These are phyloP conservation scores for Magallana angulata DNA, from an alignment of 1,140 invertebrate species.

Conservation along the genomic window DNA sequence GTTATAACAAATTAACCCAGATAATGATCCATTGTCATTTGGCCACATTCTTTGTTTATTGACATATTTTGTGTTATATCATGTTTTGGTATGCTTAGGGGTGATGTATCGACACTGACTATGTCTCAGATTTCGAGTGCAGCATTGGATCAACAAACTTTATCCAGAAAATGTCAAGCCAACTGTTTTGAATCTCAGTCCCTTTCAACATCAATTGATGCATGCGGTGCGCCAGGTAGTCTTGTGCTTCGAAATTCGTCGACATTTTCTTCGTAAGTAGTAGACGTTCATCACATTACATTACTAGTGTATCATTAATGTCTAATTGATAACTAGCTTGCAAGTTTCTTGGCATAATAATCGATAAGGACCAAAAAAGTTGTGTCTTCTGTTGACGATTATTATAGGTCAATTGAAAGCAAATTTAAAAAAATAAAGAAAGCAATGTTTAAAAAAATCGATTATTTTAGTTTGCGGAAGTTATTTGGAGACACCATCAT, in stretches of 20 bases:
- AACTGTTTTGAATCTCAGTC: neutral
- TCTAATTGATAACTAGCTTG: neutral
- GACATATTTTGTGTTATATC: neutral
- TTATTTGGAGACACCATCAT: conserved; percentile 44
- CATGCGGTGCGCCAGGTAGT: neutral
- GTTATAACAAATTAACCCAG: too few relatives aligned
- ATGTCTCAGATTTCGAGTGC: neutral
- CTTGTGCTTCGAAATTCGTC: conserved; percentile 1
- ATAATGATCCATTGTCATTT: too few relatives aligned
- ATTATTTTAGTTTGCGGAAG: conserved; percentile 17
- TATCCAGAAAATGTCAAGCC: neutral
- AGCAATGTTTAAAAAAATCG: neutral
- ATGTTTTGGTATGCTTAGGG: neutral
- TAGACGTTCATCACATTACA: too few relatives aligned
- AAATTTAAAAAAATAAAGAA: too few relatives aligned
- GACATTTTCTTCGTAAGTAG: conserved; percentile 17
- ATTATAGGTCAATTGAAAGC: too few relatives aligned
- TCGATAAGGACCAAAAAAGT: neutral
- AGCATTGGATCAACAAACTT: neutral
- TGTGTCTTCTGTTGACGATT: neutral
- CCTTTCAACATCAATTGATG: neutral
- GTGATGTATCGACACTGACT: neutral
- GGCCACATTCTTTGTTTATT: too few relatives aligned
- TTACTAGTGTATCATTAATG: neutral
- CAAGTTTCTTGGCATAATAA: neutral